Evolutionary conservation across 2,113 vertebrate genomes (phyloP).

Genomic region (Ptilonorhynchus violaceus): DNA sequence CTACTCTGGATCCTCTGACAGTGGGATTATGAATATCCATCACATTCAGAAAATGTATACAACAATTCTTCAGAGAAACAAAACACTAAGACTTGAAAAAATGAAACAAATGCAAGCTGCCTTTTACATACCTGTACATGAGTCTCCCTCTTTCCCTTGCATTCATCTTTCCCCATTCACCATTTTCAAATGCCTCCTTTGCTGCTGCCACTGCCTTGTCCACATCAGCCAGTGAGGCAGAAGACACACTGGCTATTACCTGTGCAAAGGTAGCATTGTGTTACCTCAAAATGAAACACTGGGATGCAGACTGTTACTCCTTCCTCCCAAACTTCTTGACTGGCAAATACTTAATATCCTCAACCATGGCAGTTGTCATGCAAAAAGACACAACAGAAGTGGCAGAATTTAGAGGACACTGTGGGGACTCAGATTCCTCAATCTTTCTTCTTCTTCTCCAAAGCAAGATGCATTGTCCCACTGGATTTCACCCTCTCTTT

Average conservation of each 20-base stretch:
- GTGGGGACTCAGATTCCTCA: background rate
- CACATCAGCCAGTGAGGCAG: conserved; percentile 77
- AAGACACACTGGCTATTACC: conserved; percentile 79
- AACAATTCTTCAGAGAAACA: background rate
- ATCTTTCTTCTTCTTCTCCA: background rate
- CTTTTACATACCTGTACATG: conserved; percentile 75
- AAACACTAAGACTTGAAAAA: background rate
- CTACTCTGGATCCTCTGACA: background rate
- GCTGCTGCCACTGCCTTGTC: conserved; percentile 83
- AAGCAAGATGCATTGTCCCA: background rate
- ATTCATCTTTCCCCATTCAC: conserved; percentile 84
- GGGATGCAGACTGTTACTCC: background rate
- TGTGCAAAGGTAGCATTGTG: conserved; percentile 28
- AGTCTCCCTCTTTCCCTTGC: conserved; percentile 77
- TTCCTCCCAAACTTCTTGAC: background rate
- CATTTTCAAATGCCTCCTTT: conserved; percentile 82
- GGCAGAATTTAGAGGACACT: background rate
- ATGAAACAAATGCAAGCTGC: background rate
- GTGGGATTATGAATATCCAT: background rate
- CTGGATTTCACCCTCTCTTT: background rate
- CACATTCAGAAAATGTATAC: background rate
- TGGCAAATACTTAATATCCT: background rate
- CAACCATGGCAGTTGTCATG: background rate
- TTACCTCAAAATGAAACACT: background rate
- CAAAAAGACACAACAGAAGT: background rate